Base-by-base conservation (phyloP, 2,113 vertebrate genomes). In the Xyliphius kryptos region DNA sequence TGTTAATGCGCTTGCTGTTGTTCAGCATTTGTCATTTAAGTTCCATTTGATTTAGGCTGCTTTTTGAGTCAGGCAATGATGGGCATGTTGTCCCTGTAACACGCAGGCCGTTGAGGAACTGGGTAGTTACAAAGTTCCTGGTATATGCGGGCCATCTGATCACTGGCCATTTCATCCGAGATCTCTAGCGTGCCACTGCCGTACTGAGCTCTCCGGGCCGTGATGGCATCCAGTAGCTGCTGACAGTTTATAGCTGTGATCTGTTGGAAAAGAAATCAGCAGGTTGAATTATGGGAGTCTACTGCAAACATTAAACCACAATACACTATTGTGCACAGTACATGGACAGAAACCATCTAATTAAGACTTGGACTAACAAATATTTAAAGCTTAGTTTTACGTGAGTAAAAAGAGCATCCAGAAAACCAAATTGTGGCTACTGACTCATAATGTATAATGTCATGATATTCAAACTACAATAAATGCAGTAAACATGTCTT, bases 71-170 rank as follows among this genome's bases (percentile, higher is more conserved):
- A 97, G 70, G 90, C 95, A 0, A 94, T 93, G 64, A 98, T 98
- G 72, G 92, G 88, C 41, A 92, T 84, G 77, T 86, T 94, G 67
- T 97, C 94, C 67, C 93, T 83, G 82, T 91, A 98, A 69, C 92
- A 86, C 0, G 90, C 43, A 17, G 80, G 67, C 66, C 92, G 89
- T 75, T 89, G 82, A 77, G 90, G 6, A 82, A 70, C 68, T 2
- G 78, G 81, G 61, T 87, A 87, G 80, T 80, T 4, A 83, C 66
- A 89, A 68, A 89, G 69, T 62, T 88, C 87, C 76, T 87, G 87
- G 74, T 87, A 89, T 74, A 88, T 87, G 22, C 76, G 82, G 36
- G 85, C 84, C 84, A 89, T 76, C 73, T 86, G 87, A 50, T 89
- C 85, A 13, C 52, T 70, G 41, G 79, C 77, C 46, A 66, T 32